Conservation (phyloP, 2,888 invertebrate genomes). For the Bhutanitis thaidina region DNA sequence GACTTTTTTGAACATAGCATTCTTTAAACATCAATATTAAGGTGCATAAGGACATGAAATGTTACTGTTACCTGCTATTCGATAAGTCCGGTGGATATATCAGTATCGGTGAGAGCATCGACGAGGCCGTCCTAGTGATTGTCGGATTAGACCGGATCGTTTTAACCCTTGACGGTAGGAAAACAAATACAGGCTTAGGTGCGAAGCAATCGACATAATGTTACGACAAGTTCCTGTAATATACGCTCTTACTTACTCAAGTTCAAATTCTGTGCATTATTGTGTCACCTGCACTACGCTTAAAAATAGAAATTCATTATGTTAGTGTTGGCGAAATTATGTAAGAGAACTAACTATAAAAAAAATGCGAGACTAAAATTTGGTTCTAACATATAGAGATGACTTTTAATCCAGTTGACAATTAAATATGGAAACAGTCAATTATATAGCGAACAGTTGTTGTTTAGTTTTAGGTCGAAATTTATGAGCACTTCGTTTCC, state of each 20-base stretch:
- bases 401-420: too few species aligned
- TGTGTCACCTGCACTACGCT: constrained; percentile 1
- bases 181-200: constrained; percentile 71
- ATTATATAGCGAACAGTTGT: too few species aligned
- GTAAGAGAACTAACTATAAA: constrained; percentile 6
- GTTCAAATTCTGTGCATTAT: neutral
- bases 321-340: constrained; percentile 8
- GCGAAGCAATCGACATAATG: constrained; percentile 56
- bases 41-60: constrained; percentile 23
- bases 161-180: constrained; percentile 68
- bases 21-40: constrained; percentile 16
- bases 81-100: constrained; percentile 76
- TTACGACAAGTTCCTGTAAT: constrained; percentile 35
- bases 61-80: constrained; percentile 64
- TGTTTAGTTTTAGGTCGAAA: too few species aligned
- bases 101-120: constrained; percentile 79
- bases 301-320: neutral
- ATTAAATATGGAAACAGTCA: too few species aligned
- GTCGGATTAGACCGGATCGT: constrained; percentile 78
- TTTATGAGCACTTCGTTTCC: too few species aligned
- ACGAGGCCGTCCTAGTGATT: constrained; percentile 76
- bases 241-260: constrained; percentile 29
- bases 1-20: constrained; percentile 6
- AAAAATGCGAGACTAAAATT: too few species aligned
- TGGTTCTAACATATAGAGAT: too few species aligned